Percentiles rank a stretch among this genome's conserved stretches.
Conservation (phyloP, 2,113 vertebrate genomes). For the Sinosuthora webbiana region DNA sequence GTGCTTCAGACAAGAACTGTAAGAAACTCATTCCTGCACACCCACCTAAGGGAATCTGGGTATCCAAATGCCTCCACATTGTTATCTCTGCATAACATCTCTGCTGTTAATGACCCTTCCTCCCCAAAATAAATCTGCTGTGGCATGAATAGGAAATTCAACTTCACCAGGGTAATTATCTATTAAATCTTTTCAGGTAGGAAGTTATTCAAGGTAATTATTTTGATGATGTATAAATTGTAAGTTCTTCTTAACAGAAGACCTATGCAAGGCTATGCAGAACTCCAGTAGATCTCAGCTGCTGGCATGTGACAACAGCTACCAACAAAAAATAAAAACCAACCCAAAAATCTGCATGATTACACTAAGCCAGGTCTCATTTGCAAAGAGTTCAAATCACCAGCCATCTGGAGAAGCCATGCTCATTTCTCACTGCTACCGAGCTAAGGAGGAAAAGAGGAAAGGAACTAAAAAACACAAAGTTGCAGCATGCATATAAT, state of each 20-base stretch:
- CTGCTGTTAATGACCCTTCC: not conserved
- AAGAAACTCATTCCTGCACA: not conserved
- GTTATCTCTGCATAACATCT: not conserved
- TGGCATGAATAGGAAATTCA: not conserved
- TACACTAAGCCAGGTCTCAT: not conserved
- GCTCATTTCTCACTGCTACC: not conserved
- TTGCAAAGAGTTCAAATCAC: not conserved
- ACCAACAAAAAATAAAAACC: not conserved
- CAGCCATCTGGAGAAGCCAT: not conserved
- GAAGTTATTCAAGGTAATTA: not conserved
- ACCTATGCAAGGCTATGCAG: not conserved
- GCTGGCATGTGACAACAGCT: not conserved
- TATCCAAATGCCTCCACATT: not conserved
- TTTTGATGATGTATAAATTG: not conserved
- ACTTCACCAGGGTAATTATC: not conserved
- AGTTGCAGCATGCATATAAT: not conserved
- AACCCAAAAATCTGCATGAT: not conserved
- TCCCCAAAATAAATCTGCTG: not conserved
- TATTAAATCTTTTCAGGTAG: not conserved
- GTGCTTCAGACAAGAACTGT: not conserved
- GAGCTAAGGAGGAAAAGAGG: not conserved
- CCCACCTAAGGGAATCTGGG: not conserved
- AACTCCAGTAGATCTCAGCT: not conserved
- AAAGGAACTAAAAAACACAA: not conserved
- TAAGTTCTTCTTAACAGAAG: not conserved